Evolutionary conservation across 1,140 invertebrate genomes (phyloP), one percentile per base, ranked within the genome.

Genomic region (Psix sp.): DNA sequence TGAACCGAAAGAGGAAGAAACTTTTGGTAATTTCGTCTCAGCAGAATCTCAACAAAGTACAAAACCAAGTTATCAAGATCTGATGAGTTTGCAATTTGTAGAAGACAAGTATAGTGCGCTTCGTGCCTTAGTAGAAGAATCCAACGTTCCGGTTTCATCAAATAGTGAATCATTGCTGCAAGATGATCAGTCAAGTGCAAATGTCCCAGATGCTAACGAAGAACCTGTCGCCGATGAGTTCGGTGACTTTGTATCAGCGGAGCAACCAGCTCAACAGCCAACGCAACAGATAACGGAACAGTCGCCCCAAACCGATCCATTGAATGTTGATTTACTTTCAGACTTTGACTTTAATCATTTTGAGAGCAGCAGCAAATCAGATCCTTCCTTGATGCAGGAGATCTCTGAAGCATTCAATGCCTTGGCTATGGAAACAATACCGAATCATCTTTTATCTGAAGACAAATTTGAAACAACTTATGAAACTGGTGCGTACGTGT

Each of bases 201-300:
- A n/a, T n/a, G n/a, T n/a, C 26, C 26, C 2, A 29, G 26, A 29
- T 1, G 2, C 26, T 10, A n/a, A 3, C 6, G 2, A 29, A 29
- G 26, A 35, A 11, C 13, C 13, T 35, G 33, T 73, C 57, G 35
- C 13, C 6, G 90, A 90, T 65, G 90, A 91, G 62, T 91, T 90
- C 84, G 89, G 89, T 21, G 89, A 90, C 42, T 91, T 91, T 77
- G 83, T 90, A 38, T 87, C 86, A 14, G 88, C 88, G 3, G 81
- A 87, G 57, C 77, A 84, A 15, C 38, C 76, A n/a, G n/a, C n/a
- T n/a, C n/a, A n/a, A n/a, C n/a, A n/a, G n/a, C n/a, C n/a, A n/a
- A n/a, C n/a, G n/a, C n/a, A n/a, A n/a, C n/a, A n/a, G n/a, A n/a
- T n/a, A n/a, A n/a, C n/a, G 6, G 43, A 51, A 18, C 57, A 74